A percentile compares a stretch with the other conserved stretches of the same genome.
Evolutionary conservation across 2,113 vertebrate genomes (phyloP).

Genomic region (Rhadina sibilatrix): DNA sequence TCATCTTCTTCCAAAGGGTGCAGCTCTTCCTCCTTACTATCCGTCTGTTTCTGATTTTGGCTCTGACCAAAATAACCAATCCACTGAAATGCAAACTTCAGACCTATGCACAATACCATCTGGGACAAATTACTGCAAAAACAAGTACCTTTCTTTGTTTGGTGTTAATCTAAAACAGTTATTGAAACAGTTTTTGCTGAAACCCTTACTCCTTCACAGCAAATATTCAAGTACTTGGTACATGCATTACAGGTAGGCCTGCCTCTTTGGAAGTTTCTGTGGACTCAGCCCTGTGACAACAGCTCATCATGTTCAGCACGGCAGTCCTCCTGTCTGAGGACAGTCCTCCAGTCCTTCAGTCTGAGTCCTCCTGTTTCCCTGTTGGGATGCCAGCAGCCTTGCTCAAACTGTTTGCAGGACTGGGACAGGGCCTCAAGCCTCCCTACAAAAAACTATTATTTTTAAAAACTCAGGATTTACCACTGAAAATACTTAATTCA

Average conservation of each 20-base stretch:
- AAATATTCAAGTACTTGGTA: not conserved
- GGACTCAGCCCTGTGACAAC: not conserved
- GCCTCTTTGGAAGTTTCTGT: not conserved
- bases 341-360: too few relatives aligned
- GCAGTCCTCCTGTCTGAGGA: too few relatives aligned
- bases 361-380: not conserved
- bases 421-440: not conserved
- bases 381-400: not conserved
- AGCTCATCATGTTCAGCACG: not conserved
- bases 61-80: constrained; percentile 2
- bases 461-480: constrained; percentile 10
- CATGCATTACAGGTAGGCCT: too few relatives aligned
- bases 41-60: not conserved
- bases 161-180: not conserved
- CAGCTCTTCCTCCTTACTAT: not conserved
- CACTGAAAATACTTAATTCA: constrained; percentile 5
- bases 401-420: not conserved
- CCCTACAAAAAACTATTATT: not conserved
- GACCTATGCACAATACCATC: not conserved
- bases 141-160: not conserved
- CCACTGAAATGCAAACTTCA: not conserved
- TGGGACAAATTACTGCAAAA: not conserved
- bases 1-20: not conserved
- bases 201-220: not conserved
- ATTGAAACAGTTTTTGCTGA: not conserved